These are phyloP conservation scores for Erinaceus europaeus DNA, from an alignment of 2,113 vertebrate species.

Conservation along the genomic window DNA sequence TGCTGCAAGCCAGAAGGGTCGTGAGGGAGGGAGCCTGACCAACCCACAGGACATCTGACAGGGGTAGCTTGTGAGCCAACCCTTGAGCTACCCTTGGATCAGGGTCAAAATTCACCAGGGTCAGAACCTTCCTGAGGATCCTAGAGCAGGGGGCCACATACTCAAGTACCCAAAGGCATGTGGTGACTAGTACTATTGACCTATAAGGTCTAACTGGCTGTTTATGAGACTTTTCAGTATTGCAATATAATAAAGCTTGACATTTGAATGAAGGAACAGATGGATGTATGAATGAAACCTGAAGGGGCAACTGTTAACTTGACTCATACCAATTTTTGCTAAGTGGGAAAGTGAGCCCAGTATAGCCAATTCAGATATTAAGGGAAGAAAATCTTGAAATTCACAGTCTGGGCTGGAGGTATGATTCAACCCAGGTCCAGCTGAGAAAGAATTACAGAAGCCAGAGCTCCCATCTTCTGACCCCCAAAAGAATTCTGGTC, in stretches of 20 bases:
- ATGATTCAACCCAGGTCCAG: too few species aligned
- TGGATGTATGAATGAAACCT: neutral
- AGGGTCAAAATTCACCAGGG: neutral
- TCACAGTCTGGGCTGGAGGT: too few species aligned
- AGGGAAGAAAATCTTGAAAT: neutral
- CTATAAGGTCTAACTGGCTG: neutral
- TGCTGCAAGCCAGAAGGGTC: neutral
- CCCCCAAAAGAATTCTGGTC: too few species aligned
- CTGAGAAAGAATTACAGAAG: too few species aligned
- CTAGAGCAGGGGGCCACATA: neutral
- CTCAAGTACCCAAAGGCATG: neutral
- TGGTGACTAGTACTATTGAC: neutral
- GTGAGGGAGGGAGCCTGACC: neutral
- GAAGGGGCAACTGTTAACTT: neutral
- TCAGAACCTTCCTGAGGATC: neutral
- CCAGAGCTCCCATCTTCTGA: too few species aligned
- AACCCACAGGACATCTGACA: too few species aligned
- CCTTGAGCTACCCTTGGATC: too few species aligned
- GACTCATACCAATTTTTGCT: neutral
- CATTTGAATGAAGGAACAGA: neutral
- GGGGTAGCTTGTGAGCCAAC: neutral
- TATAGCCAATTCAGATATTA: neutral
- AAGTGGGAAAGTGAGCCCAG: neutral
- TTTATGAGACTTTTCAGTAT: neutral
- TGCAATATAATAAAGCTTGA: neutral